A percentile compares a stretch with the other conserved stretches of the same genome.
Conservation (phyloP, 2,113 vertebrate species). For the Notarius quadriscutis region DNA sequence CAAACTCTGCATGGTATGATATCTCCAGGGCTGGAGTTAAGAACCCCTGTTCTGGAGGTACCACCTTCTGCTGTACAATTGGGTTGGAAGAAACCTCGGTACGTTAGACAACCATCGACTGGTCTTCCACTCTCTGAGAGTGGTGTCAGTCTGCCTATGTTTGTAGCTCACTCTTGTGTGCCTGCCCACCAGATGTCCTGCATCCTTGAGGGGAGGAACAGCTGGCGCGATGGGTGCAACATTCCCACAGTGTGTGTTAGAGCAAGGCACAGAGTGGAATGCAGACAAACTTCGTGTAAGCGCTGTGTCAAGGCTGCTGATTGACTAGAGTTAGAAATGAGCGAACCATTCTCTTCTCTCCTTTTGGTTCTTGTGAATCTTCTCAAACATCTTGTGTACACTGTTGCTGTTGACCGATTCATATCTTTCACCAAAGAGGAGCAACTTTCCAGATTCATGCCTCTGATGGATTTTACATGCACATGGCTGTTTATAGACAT, state of each 20-base stretch:
- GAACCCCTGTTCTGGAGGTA: not conserved
- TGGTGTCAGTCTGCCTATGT: not conserved
- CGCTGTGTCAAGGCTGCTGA: not conserved
- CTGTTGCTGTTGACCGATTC: not conserved
- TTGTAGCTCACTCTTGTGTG: not conserved
- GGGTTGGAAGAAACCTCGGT: constrained; percentile 29
- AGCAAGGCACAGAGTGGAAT: constrained; percentile 22
- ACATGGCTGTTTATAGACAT: constrained; percentile 1
- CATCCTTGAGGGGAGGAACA: constrained; percentile 32
- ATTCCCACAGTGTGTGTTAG: constrained; percentile 42
- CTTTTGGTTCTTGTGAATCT: not conserved
- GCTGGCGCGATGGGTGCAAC: constrained; percentile 30
- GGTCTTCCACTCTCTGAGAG: not conserved
- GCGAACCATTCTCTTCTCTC: not conserved
- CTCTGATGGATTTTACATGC: constrained; percentile 21
- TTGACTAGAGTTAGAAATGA: constrained; percentile 1
- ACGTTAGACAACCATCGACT: constrained; percentile 25
- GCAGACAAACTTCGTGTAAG: constrained; percentile 22
- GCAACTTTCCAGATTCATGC: not conserved
- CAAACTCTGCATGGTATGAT: not conserved
- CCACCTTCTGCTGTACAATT: not conserved
- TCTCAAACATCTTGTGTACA: not conserved
- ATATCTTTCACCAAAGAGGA: not conserved
- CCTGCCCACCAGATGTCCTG: constrained; percentile 48
- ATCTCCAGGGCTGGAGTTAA: not conserved